Conservation (phyloP, 2,888 invertebrate genomes). For the Temnothorax rugatulus region DNA sequence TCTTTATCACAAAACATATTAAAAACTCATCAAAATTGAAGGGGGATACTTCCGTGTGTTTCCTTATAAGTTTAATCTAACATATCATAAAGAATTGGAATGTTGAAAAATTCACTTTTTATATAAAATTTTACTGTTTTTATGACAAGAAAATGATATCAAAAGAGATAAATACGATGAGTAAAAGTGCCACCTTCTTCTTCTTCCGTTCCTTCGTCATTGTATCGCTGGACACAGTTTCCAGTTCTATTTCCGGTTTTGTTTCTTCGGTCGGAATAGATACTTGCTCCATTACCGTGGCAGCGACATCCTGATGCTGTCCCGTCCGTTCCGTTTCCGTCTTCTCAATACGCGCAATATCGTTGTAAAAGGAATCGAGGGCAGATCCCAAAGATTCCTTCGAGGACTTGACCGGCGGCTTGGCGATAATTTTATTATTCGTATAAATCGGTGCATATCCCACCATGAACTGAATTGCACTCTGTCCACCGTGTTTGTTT, state of each 20-base stretch:
- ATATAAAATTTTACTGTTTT: background rate
- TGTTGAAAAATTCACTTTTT: background rate
- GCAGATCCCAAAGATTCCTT: conserved; percentile 86
- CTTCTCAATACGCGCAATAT: conserved; percentile 88
- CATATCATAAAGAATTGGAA: background rate
- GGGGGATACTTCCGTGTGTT: too few species aligned
- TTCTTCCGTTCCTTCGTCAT: conserved; percentile 64
- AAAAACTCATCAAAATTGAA: too few species aligned
- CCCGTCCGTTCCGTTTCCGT: conserved; percentile 65
- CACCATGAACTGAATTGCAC: conserved; percentile 82
- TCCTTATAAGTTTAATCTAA: background rate
- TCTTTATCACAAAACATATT: too few species aligned
- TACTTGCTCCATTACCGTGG: conserved; percentile 7
- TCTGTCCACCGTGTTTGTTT: conserved; percentile 80
- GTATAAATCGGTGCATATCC: conserved; percentile 83
- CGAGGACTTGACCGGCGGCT: conserved; percentile 83
- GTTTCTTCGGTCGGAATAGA: conserved; percentile 56
- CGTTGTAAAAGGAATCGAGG: conserved; percentile 89
- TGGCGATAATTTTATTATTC: conserved; percentile 84
- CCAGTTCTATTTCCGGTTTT: conserved; percentile 61
- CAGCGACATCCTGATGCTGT: conserved; percentile 56
- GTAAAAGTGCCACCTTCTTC: conserved; percentile 60
- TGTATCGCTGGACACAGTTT: conserved; percentile 43
- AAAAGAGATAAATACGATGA: background rate
- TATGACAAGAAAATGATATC: background rate